Conservation (phyloP, 2,888 invertebrate genomes). For the Cartodere bifasciata region DNA sequence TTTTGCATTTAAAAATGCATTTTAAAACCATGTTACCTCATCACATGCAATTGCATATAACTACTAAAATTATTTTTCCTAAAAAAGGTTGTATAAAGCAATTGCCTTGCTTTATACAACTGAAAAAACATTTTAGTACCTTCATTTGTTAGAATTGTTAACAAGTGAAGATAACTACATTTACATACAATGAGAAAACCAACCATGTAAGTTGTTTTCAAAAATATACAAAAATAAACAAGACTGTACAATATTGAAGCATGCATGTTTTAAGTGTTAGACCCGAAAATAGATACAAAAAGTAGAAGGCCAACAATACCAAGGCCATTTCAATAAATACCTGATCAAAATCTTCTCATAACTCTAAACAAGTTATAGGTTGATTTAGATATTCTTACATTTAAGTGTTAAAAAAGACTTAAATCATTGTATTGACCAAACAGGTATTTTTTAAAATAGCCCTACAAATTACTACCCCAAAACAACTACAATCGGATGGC, state of each 20-base stretch:
- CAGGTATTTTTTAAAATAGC: too few relatives aligned
- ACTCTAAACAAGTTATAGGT: not conserved
- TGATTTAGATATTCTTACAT: not conserved
- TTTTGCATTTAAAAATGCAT: too few relatives aligned
- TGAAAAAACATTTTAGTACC: constrained; percentile 8
- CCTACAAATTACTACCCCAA: constrained; percentile 26
- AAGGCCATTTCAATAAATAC: constrained; percentile 7
- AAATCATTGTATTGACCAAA: not conserved
- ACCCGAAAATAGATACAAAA: constrained; percentile 33
- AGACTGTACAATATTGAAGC: constrained; percentile 11
- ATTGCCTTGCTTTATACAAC: constrained; percentile 3
- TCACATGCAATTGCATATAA: constrained; percentile 19
- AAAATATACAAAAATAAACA: constrained; percentile 7
- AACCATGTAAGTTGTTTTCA: constrained; percentile 9
- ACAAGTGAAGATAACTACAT: too few relatives aligned
- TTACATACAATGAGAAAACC: not conserved
- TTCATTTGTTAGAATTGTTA: too few relatives aligned
- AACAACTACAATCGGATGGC: constrained; percentile 29
- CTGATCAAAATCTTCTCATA: not conserved
- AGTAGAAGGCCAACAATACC: constrained; percentile 38
- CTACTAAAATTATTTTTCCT: constrained; percentile 11
- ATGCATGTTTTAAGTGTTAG: constrained; percentile 27
- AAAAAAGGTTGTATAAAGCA: too few relatives aligned
- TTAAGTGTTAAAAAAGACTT: not conserved
- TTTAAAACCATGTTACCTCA: too few relatives aligned